A percentile compares a stretch with the other conserved stretches of the same genome.
These are phyloP conservation scores for Gymnocheta viridis DNA, from an alignment of 2,888 invertebrate genomes.

Conservation along the genomic window DNA sequence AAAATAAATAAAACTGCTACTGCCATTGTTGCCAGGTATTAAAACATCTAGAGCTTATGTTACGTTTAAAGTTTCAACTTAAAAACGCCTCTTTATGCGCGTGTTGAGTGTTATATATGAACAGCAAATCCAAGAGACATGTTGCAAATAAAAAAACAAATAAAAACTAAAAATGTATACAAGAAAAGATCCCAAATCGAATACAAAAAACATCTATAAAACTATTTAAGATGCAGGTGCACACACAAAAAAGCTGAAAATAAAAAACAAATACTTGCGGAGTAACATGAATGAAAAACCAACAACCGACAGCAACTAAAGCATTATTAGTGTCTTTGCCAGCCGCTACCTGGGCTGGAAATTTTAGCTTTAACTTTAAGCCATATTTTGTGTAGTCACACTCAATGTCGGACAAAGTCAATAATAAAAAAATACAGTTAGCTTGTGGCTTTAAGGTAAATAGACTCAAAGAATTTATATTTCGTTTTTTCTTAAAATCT, in stretches of 20 bases:
- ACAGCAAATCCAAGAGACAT: slow-evolving; percentile 28
- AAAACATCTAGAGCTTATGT: not conserved
- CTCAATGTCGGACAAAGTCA: slow-evolving; percentile 14
- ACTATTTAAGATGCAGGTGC: slow-evolving; percentile 65
- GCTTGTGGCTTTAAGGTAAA: slow-evolving; percentile 37
- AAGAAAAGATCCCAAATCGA: not conserved
- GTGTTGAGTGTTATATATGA: slow-evolving; percentile 58
- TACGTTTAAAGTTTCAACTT: slow-evolving; percentile 47
- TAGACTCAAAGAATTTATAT: slow-evolving; percentile 40
- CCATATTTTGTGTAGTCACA: not conserved
- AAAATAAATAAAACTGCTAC: slow-evolving; percentile 46
- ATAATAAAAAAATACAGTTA: slow-evolving; percentile 48
- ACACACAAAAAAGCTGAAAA: slow-evolving; percentile 40
- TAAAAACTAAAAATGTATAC: not conserved
- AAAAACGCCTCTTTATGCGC: slow-evolving; percentile 63
- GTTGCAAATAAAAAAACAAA: slow-evolving; percentile 23
- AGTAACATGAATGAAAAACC: slow-evolving; percentile 22
- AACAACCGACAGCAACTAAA: slow-evolving; percentile 32
- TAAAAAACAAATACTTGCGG: slow-evolving; percentile 40
- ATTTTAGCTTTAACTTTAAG: slow-evolving; percentile 8
- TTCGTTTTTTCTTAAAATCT: slow-evolving; percentile 34
- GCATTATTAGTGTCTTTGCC: slow-evolving; percentile 33
- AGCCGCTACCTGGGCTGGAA: slow-evolving; percentile 46
- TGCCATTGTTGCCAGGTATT: slow-evolving; percentile 32
- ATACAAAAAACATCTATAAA: slow-evolving; percentile 21